Evolutionary conservation across 1,140 invertebrate genomes (phyloP).

Genomic region (Brachionus calyciflorus): DNA sequence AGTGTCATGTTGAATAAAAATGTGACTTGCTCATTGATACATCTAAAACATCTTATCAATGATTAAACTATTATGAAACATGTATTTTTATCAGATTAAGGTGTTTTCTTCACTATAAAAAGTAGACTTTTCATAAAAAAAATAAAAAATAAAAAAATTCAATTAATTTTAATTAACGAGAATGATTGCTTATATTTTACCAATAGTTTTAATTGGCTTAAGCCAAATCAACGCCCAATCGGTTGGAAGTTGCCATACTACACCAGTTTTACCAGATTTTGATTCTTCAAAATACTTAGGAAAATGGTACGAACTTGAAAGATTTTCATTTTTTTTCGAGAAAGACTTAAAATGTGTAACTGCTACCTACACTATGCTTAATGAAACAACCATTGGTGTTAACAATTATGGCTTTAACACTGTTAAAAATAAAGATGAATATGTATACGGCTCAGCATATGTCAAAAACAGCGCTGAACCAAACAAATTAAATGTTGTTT

Average conservation of each 20-base stretch:
- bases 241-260: neutral
- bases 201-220: slow-evolving; percentile 1
- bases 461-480: neutral
- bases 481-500: slow-evolving; percentile 17
- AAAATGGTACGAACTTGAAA: slow-evolving; percentile 34
- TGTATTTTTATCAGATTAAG: slow-evolving; percentile 38
- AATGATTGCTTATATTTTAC: no score
- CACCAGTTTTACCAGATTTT: slow-evolving; percentile 7
- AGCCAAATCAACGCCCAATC: neutral
- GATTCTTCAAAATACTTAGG: slow-evolving; percentile 3
- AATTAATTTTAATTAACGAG: no score
- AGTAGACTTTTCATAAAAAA: neutral
- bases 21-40: neutral
- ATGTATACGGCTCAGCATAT: slow-evolving; percentile 3
- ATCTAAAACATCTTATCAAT: slow-evolving; percentile 12
- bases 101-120: no score
- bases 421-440: slow-evolving; percentile 18
- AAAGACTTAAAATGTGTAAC: slow-evolving; percentile 32
- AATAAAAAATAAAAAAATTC: neutral
- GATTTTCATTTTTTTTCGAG: slow-evolving; percentile 30
- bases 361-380: slow-evolving; percentile 4
- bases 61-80: neutral
- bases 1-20: neutral
- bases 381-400: slow-evolving; percentile 27
- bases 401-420: slow-evolving; percentile 27